Conservation (phyloP, 2,888 invertebrate species). For the Polydrusus pterygomalis region DNA sequence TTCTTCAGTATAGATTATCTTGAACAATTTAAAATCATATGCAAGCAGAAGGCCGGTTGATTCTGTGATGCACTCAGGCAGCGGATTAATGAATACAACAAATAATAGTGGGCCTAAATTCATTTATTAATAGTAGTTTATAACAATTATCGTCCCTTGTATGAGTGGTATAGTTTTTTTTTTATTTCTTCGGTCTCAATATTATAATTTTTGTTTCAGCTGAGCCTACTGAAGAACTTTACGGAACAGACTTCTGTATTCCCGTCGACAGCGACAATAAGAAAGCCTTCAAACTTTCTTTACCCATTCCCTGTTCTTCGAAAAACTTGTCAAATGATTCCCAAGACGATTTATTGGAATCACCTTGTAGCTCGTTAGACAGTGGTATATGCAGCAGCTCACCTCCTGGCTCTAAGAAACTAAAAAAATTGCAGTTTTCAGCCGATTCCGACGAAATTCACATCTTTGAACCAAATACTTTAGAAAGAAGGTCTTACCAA, state of each 20-base stretch:
- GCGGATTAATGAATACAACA: no score
- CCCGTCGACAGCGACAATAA: neutral
- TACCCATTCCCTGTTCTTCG: neutral
- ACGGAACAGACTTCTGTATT: neutral
- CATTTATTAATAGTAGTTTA: no score
- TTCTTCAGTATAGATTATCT: no score
- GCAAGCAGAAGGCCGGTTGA: no score
- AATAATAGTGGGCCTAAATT: no score
- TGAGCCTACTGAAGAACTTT: slow-evolving; percentile 8
- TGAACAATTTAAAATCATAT: no score
- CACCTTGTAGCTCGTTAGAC: neutral
- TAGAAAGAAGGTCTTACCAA: neutral
- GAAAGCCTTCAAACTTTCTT: neutral
- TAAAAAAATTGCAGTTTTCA: slow-evolving; percentile 18
- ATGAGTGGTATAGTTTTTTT: no score
- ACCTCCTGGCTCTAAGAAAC: neutral
- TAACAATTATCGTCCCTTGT: no score
- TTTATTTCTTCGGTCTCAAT: no score
- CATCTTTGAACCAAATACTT: neutral
- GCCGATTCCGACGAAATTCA: neutral
- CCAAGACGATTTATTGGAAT: neutral
- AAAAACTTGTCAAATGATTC: neutral
- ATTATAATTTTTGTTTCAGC: neutral
- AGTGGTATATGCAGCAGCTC: slow-evolving; percentile 13
- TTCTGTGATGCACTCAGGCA: no score